Evolutionary conservation across 2,113 vertebrate species (phyloP).

Genomic region (Muscicapa adusta): DNA sequence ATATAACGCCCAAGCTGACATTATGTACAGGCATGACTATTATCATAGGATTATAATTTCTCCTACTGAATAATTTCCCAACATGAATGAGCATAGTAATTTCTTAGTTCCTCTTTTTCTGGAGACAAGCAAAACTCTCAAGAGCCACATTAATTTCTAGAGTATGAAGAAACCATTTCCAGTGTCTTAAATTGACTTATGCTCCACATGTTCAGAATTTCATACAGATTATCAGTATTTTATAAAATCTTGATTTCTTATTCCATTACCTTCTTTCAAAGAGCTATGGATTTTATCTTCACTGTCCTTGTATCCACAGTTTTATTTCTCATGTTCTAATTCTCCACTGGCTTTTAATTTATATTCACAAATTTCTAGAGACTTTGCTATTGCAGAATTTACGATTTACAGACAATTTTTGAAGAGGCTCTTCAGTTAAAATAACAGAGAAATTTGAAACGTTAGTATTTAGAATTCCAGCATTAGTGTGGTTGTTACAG

Average conservation of each 20-base stretch:
- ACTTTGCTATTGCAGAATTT: not conserved
- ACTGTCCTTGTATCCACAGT: not conserved
- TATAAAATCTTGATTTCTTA: not conserved
- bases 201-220: not conserved
- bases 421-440: not conserved
- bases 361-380: not conserved
- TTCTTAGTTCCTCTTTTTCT: not conserved
- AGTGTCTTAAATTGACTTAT: not conserved
- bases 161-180: not conserved
- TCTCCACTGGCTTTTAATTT: not conserved
- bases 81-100: not conserved
- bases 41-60: not conserved
- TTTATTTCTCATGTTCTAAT: not conserved
- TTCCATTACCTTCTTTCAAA: not conserved
- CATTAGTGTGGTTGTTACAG: not conserved
- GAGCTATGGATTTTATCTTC: not conserved
- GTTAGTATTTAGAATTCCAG: not conserved
- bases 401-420: not conserved
- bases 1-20: fast-evolving
- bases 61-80: not conserved
- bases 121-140: not conserved
- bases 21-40: not conserved
- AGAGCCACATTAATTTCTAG: not conserved
- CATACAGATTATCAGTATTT: not conserved
- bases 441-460: not conserved